Base-by-base conservation (phyloP, 2,888 invertebrate species). In the Tromatobia lineatoria region DNA sequence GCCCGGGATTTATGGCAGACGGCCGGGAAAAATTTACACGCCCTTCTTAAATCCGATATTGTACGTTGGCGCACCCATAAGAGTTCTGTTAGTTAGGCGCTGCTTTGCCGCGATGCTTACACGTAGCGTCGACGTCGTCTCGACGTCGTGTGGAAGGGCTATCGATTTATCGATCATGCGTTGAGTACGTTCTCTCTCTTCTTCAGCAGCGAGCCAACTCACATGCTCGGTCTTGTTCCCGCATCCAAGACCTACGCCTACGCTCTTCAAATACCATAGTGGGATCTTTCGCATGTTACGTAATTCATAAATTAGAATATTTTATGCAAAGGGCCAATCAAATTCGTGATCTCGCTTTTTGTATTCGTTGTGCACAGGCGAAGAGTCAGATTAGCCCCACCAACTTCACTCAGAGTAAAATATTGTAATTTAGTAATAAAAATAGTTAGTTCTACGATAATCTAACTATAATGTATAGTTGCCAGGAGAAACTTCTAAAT, bases 1-100 rank as follows among this genome's bases (percentile, higher is more conserved):
- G 84, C 80, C 67, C 74, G 70, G 71, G 87, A 88, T 85, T 87
- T 83, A 79, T 78, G 66, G 74, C 45, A 61, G 42, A 64, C 34
- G 74, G 57, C 42, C 42, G 42, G 73, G 71, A 77, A 54, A 74
- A 79, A 76, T 83, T 81, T 83, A 70, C 81, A 70, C 80, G 75
- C 54, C 64, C 47, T 50, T 54, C 61, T 73, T 13, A 59, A 82
- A 74, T 54, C 69, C 71, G 70, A 75, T 80, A 77, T 71, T 77
- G 64, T 64, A 64, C 34, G 83, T 38, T 29, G 82, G 45, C 82
- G 75, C 85, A 82, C 85, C 85, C 79, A 76, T 29, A 20, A 52
- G 29, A 74, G 67, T 47, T 64, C 20, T 38, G 64, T 64, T 20
- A 10, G 8, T 10, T 38, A n/a, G n/a, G 8, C 13, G n/a, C 20